Evolutionary conservation across 2,888 invertebrate genomes (phyloP), one percentile per base, ranked within the genome.

Genomic region (Magallana nippona): DNA sequence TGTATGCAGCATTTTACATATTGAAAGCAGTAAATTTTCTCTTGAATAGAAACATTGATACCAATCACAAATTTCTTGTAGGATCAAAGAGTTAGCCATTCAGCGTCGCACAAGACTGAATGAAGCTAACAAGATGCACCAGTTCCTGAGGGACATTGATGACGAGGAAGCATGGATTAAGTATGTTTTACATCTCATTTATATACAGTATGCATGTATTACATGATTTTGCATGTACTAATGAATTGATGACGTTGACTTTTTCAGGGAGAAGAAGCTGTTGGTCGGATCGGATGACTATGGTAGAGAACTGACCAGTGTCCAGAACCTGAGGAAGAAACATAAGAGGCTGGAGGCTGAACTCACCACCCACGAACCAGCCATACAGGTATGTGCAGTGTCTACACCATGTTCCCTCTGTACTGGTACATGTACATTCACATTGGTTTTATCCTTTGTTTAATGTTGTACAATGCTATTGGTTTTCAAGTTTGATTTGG

Each of bases 121-220:
- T 94, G 99, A 99, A 95, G 99, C 99, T 71, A 97, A 98, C 94
- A 99, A 98, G 10, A 96, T 99, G 93, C 99, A 99, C 95, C 99
- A 99, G 95, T 99, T 99, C 97, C 98, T 99, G 96, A 95, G 99
- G 83, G 99, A 99, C 94, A 98, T 99, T 94, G 99, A 99, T 87
- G 99, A 99, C 93, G 99, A 99, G 95, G 99, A 99, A 95, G 98
- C 98, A 10, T 99, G 99, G 99, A 99, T 99, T 94, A 99, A 98
- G 96, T 96, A 86, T 94, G 95, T 15, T 57, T 15, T 44, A 44
- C 44, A 44, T 44, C 44, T 44, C 8, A 44, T 44, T 44, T 8
- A 44, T 44, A 44, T 44, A 44, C 44, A 44, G 10, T 44, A 44
- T 44, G 44, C 44, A 44, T 44, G 44, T 44, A 44, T 5, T 44